Conservation (phyloP, 2,113 vertebrate genomes). For the Genyomyrus donnyi region DNA sequence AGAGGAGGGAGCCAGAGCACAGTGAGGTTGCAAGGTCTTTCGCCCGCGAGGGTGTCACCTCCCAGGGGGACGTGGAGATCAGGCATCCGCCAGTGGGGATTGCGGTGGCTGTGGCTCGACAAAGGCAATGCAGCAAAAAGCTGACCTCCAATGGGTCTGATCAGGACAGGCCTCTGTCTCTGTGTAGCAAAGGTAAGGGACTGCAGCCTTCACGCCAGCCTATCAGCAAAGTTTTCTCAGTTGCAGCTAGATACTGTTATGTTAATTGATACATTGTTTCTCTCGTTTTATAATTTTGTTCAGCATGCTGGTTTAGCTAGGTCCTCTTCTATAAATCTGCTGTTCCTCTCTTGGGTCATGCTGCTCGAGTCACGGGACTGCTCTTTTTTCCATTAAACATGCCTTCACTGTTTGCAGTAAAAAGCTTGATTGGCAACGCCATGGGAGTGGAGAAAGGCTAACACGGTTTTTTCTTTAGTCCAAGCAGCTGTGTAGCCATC, state of each 20-base stretch:
- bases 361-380: neutral
- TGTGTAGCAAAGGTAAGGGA: constrained; percentile 80
- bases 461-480: constrained; percentile 9
- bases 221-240: neutral
- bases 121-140: constrained; percentile 81
- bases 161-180: constrained; percentile 66
- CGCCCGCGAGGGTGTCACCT: constrained; percentile 64
- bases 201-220: neutral
- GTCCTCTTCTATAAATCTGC: neutral
- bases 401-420: constrained; percentile 27
- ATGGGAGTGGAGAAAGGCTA: constrained; percentile 8
- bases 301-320: neutral
- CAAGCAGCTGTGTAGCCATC: constrained; percentile 23
- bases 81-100: constrained; percentile 92
- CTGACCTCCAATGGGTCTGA: constrained; percentile 63
- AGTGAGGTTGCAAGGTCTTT: constrained; percentile 86
- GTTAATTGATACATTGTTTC: neutral
- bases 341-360: neutral
- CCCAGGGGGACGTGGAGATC: constrained; percentile 83
- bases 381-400: constrained; percentile 35
- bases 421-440: constrained; percentile 28
- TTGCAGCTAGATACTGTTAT: neutral
- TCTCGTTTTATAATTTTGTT: neutral
- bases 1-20: constrained; percentile 85
- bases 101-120: constrained; percentile 86